phyloP scores from a whole-genome alignment of 1,140 invertebrate species.

The Thalassaphorura encarpata region DNA sequence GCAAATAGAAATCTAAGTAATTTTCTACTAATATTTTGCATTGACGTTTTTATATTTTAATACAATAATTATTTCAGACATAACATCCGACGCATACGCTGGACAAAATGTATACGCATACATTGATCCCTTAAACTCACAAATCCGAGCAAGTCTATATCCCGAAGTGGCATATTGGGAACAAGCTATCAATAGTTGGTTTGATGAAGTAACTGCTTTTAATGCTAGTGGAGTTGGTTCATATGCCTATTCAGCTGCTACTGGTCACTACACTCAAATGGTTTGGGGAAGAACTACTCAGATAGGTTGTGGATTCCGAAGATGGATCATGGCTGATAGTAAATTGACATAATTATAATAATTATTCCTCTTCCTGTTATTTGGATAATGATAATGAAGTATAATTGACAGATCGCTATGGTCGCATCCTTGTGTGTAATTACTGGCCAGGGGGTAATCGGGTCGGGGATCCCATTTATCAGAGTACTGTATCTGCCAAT shows the following conservation, averaged over 20 bases:
- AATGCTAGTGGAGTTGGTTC: not conserved
- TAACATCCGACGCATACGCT: not conserved
- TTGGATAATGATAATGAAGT: too few species aligned
- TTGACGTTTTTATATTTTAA: too few species aligned
- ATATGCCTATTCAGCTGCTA: conserved; percentile 9
- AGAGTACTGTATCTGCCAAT: not conserved
- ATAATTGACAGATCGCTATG: too few species aligned
- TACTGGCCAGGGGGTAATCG: not conserved
- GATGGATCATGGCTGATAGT: too few species aligned
- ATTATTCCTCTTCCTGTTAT: too few species aligned
- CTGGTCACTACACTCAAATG: conserved; percentile 33
- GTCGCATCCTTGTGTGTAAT: not conserved
- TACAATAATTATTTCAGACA: too few species aligned
- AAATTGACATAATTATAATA: too few species aligned
- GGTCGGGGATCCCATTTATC: not conserved
- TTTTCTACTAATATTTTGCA: too few species aligned
- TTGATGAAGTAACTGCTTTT: not conserved
- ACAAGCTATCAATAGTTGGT: not conserved
- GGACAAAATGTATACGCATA: not conserved
- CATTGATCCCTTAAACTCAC: not conserved
- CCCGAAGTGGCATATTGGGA: not conserved
- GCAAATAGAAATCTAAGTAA: not conserved
- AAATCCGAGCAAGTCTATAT: not conserved
- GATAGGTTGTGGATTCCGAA: conserved; percentile 31
- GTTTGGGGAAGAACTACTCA: conserved; percentile 27